Percentiles rank a stretch among this genome's conserved stretches.
These are phyloP conservation scores for Caenorhabditis briggsae DNA, from an alignment of 1,140 invertebrate genomes.

Conservation along the genomic window DNA sequence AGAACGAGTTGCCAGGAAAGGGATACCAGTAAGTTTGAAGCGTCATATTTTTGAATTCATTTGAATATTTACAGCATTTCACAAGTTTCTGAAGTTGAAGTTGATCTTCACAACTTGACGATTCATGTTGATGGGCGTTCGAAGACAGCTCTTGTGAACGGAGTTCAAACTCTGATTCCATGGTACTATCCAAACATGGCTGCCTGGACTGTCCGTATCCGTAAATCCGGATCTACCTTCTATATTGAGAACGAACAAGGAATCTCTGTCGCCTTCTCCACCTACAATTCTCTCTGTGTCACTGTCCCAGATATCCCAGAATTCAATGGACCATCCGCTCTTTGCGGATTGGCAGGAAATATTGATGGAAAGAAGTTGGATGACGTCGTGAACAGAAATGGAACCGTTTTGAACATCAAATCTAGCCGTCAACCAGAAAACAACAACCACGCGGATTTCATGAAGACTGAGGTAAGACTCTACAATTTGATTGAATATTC, in stretches of 20 bases:
- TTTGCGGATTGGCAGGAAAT: slow-evolving; percentile 68
- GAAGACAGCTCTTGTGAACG: slow-evolving; percentile 21
- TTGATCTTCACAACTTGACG: slow-evolving; percentile 55
- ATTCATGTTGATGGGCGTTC: slow-evolving; percentile 59
- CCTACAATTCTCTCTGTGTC: slow-evolving; percentile 20
- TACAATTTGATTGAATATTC: background rate
- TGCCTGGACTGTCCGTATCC: background rate
- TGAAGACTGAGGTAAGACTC: background rate
- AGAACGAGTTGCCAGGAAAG: slow-evolving; percentile 54
- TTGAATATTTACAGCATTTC: slow-evolving; percentile 53
- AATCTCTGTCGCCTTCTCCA: slow-evolving; percentile 42
- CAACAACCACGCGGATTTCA: slow-evolving; percentile 3
- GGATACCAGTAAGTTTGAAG: slow-evolving; percentile 50
- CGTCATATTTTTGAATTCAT: background rate
- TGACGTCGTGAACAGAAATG: slow-evolving; percentile 57
- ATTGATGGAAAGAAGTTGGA: slow-evolving; percentile 64
- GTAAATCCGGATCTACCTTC: slow-evolving; percentile 1
- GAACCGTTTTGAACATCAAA: slow-evolving; percentile 22
- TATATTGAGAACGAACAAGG: slow-evolving; percentile 45
- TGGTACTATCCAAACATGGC: slow-evolving; percentile 51
- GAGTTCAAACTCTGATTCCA: slow-evolving; percentile 36
- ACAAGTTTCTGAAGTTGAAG: slow-evolving; percentile 61
- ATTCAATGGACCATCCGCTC: slow-evolving; percentile 61
- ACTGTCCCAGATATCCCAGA: slow-evolving; percentile 65
- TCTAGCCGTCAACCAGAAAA: slow-evolving; percentile 16